Conservation (phyloP, 2,888 invertebrate genomes). For the Bursaphelenchus okinawaensis region DNA sequence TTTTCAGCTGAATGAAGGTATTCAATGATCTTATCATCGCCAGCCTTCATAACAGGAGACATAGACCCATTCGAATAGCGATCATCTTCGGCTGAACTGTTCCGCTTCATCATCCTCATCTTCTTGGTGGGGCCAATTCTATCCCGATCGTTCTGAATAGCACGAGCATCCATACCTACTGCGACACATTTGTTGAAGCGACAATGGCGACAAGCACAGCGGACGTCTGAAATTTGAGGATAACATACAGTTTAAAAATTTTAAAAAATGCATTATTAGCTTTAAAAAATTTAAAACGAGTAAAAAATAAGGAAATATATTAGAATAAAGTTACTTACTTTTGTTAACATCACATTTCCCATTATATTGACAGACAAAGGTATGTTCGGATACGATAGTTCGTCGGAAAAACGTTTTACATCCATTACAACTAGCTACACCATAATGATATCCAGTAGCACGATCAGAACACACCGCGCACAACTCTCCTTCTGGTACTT, state of each 20-base stretch:
- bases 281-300: too few species aligned
- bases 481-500: conserved; percentile 45
- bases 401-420: conserved; percentile 56
- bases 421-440: conserved; percentile 56
- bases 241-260: not conserved
- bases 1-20: conserved; percentile 42
- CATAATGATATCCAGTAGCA: conserved; percentile 53
- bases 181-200: conserved; percentile 55
- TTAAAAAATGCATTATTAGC: not conserved
- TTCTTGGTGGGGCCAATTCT: conserved; percentile 56
- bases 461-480: conserved; percentile 56
- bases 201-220: conserved; percentile 21
- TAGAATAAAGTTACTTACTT: conserved; percentile 33
- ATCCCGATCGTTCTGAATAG: conserved; percentile 57
- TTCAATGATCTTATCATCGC: conserved; percentile 22
- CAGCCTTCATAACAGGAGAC: conserved; percentile 24
- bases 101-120: conserved; percentile 28
- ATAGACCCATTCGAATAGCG: conserved; percentile 32
- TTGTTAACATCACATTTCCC: conserved; percentile 57
- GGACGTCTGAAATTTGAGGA: conserved; percentile 11
- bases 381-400: conserved; percentile 56
- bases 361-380: conserved; percentile 56
- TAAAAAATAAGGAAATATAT: not conserved
- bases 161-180: conserved; percentile 57
- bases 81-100: conserved; percentile 34